A percentile compares a stretch with the other conserved stretches of the same genome.
phyloP scores from a whole-genome alignment of 2,888 invertebrate genomes.

The Lepidocyrtinus sp. region DNA sequence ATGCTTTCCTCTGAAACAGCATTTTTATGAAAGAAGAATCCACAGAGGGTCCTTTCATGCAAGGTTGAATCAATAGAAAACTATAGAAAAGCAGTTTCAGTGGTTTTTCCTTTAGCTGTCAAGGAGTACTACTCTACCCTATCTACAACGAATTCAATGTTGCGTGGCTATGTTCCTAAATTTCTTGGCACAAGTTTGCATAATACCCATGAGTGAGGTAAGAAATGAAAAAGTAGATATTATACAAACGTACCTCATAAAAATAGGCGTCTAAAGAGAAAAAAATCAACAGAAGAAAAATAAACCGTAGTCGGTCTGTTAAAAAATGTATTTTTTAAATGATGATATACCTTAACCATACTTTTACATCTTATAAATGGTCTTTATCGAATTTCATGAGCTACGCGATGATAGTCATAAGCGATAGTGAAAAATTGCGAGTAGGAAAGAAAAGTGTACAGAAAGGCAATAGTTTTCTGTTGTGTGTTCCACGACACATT shows the following conservation, averaged over 20 bases:
- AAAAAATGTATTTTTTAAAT: neutral
- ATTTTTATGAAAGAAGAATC: constrained; percentile 6
- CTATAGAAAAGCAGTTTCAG: neutral
- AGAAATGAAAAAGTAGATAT: neutral
- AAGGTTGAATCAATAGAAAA: too few species aligned
- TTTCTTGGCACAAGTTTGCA: constrained; percentile 44
- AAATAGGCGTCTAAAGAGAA: constrained; percentile 32
- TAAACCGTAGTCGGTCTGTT: neutral
- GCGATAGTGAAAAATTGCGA: neutral
- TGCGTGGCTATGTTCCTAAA: constrained; percentile 45
- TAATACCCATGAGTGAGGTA: neutral
- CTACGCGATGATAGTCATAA: neutral
- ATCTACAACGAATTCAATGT: constrained; percentile 30
- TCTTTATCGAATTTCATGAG: constrained; percentile 4
- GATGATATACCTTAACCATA: too few species aligned
- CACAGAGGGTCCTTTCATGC: too few species aligned
- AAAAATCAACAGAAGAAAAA: neutral
- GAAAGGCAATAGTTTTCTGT: constrained; percentile 2
- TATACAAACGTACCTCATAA: constrained; percentile 17
- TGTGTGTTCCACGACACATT: neutral
- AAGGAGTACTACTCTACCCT: neutral
- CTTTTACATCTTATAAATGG: neutral
- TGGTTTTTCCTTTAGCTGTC: neutral
- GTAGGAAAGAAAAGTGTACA: neutral
- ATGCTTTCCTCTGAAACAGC: neutral